Evolutionary conservation across 2,797 vertebrate genomes (phyloP).

Genomic region (Channa striata): DNA sequence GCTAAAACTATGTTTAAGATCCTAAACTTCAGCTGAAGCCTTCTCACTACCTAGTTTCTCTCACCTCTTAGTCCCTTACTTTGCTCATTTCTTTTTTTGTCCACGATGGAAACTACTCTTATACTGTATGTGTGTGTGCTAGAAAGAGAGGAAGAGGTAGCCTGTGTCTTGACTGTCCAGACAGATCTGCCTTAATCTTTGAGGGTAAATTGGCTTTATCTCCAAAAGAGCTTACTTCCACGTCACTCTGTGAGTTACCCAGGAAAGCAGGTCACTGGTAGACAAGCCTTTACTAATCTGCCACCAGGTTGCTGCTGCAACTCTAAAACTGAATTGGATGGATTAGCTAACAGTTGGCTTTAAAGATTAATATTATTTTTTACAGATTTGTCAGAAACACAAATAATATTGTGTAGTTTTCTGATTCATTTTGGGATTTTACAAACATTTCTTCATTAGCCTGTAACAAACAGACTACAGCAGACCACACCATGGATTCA

Average conservation of each 20-base stretch:
- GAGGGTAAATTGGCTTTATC: slow-evolving; percentile 87
- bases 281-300: slow-evolving; percentile 77
- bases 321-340: slow-evolving; percentile 34
- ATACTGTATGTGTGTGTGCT: slow-evolving; percentile 11
- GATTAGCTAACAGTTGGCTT: slow-evolving; percentile 31
- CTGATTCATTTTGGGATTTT: too few species aligned
- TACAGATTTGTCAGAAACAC: too few species aligned
- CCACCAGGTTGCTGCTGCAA: slow-evolving; percentile 43
- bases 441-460: slow-evolving; percentile 6
- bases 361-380: too few species aligned
- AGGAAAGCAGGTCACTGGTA: slow-evolving; percentile 82
- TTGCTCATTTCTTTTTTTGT: slow-evolving; percentile 18
- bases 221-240: slow-evolving; percentile 87
- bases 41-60: slow-evolving; percentile 11
- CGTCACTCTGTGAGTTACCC: slow-evolving; percentile 78
- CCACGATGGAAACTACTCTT: slow-evolving; percentile 21
- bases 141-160: slow-evolving; percentile 28
- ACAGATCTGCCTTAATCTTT: slow-evolving; percentile 86
- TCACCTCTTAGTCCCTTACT: not conserved
- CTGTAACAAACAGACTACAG: not conserved
- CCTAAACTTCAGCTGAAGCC: slow-evolving; percentile 14
- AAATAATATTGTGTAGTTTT: too few species aligned
- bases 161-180: slow-evolving; percentile 74
- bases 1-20: not conserved
- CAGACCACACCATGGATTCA: slow-evolving; percentile 1